A percentile compares a stretch with the other conserved stretches of the same genome.
Conservation (phyloP, 2,797 vertebrate genomes). For the Sibirionetta formosa region DNA sequence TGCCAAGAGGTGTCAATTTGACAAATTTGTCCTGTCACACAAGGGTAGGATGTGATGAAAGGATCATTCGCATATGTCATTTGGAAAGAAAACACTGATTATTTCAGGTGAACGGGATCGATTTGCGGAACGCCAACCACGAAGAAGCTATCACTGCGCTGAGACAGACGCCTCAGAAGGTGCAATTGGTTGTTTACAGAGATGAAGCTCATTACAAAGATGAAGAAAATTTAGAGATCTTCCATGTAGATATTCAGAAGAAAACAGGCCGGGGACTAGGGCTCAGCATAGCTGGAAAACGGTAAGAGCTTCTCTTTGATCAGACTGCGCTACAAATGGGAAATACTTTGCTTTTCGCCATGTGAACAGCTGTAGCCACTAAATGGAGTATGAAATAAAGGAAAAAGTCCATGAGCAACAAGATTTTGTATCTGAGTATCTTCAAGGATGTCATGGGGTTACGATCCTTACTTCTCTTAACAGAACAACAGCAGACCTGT, state of each 20-base stretch:
- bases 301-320: slow-evolving; percentile 74
- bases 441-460: neutral
- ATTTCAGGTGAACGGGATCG: slow-evolving; percentile 91
- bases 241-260: slow-evolving; percentile 92
- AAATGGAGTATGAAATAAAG: neutral
- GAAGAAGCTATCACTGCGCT: slow-evolving; percentile 93
- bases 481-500: accelerated
- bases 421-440: neutral
- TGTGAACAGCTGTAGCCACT: neutral
- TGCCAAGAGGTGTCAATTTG: neutral
- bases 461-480: neutral
- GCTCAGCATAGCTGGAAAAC: slow-evolving; percentile 93
- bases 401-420: neutral
- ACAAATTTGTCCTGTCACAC: slow-evolving; percentile 28
- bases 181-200: slow-evolving; percentile 89
- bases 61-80: neutral
- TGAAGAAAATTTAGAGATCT: slow-evolving; percentile 92
- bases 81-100: slow-evolving; percentile 18
- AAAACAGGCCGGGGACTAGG: slow-evolving; percentile 92
- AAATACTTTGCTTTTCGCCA: neutral
- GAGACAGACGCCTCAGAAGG: slow-evolving; percentile 91
- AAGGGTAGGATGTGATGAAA: slow-evolving; percentile 1
- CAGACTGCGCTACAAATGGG: accelerated
- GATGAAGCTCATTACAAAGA: slow-evolving; percentile 92
- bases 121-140: slow-evolving; percentile 90